Percentiles rank a stretch among this genome's conserved stretches.
Evolutionary conservation across 2,888 invertebrate species (phyloP).

Genomic region (Chironomus tentans): DNA sequence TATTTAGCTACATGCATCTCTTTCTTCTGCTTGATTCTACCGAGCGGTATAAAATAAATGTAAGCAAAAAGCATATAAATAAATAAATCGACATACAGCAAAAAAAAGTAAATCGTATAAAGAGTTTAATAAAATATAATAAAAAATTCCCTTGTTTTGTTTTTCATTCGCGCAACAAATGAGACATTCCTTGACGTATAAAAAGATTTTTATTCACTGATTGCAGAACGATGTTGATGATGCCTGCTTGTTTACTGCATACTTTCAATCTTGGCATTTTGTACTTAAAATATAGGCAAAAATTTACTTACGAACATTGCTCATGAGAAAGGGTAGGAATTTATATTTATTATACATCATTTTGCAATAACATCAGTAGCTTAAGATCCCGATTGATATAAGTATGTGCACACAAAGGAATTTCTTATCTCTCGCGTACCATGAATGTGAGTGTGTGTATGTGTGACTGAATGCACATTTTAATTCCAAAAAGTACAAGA

Average conservation of each 20-base stretch:
- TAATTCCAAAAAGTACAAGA: too few relatives aligned
- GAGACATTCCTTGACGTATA: conserved; percentile 25
- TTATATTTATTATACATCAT: conserved; percentile 23
- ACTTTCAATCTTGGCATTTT: neutral
- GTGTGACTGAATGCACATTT: neutral
- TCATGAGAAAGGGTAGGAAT: neutral
- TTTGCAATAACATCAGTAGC: neutral
- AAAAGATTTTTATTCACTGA: conserved; percentile 16
- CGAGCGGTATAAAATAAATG: neutral
- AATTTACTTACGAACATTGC: neutral
- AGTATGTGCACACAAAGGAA: neutral
- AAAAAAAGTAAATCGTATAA: neutral
- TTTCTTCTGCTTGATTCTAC: neutral
- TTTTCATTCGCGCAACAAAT: conserved; percentile 7
- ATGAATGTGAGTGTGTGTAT: too few relatives aligned
- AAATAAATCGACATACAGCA: neutral
- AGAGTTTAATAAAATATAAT: neutral
- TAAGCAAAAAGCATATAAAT: neutral
- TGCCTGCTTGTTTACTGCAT: conserved; percentile 17
- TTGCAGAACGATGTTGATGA: conserved; percentile 8
- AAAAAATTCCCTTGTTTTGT: neutral
- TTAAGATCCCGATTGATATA: neutral
- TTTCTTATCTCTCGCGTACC: neutral
- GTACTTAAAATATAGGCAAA: neutral
- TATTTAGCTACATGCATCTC: neutral